Evolutionary conservation across 1,140 invertebrate genomes (phyloP), one percentile per base, ranked within the genome.

Genomic region (Meloidogyne chitwoodi): DNA sequence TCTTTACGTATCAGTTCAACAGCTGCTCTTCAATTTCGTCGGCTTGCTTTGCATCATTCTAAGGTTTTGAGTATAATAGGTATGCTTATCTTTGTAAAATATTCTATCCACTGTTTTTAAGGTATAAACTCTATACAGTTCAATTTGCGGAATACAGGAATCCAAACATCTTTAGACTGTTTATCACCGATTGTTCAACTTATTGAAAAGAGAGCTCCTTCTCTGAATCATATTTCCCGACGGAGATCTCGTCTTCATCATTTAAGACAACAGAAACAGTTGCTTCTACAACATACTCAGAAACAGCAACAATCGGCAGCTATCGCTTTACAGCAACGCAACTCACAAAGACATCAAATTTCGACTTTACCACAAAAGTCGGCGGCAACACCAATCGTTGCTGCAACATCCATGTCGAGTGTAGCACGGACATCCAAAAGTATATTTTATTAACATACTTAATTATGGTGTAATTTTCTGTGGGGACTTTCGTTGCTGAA

Each of bases 1-100:
- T 61, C 71, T 22, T 73, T 73, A 24, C 71, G 71, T 22, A 12
- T 73, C 16, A 56, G 29, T 14, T 61, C 71, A 10, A 24, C 48
- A 34, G 71, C 71, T 24, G 71, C 71, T 38, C 71, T 73, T 63
- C 61, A 73, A 22, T 22, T 73, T 14, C 41, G 19, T 24, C 71
- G 56, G 1, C 24, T 73, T 8, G 56, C 71, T 8, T 64, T 27
- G 11, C 24, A 29, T 14, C 71, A 73, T 19, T 24, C 71, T 5
- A 41, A 64, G 16, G 56, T 48, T 27, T 31, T 73, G 24, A 24
- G 38, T 29, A 11, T 29, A 31, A 56, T 73, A 61, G 71, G 71
- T 73, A 2, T n/a, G 48, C 2, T 0, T 56, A 56, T 56, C n/a
- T 56, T 48, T 56, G 12, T 19, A n/a, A 48, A 44, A n/a, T 56